phyloP scores from a whole-genome alignment of 1,140 invertebrate genomes.

The Diuraphis noxia region DNA sequence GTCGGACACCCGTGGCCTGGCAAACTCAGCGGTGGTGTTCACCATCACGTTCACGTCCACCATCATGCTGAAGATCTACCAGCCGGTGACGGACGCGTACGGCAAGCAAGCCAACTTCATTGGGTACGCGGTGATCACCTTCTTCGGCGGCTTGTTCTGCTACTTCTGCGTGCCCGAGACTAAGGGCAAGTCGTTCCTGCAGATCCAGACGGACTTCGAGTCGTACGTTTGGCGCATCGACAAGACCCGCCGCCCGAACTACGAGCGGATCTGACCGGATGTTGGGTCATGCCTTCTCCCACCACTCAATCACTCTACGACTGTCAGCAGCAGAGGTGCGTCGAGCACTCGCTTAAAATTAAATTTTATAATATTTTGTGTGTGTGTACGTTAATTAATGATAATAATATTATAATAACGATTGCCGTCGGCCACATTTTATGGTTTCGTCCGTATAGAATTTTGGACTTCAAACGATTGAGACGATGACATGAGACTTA shows the following conservation, averaged over 20 bases:
- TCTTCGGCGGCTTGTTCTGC: constrained; percentile 72
- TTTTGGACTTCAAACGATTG: neutral
- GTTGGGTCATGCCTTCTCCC: neutral
- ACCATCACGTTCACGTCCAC: constrained; percentile 60
- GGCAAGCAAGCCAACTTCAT: constrained; percentile 73
- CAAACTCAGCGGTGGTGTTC: constrained; percentile 60
- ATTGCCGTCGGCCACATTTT: neutral
- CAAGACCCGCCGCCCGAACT: neutral
- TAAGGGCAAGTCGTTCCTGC: constrained; percentile 82
- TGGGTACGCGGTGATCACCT: constrained; percentile 78
- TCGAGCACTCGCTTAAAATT: neutral
- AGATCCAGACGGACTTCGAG: constrained; percentile 74
- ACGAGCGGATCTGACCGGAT: neutral
- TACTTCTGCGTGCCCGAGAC: constrained; percentile 84
- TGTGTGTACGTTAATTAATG: neutral
- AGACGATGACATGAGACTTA: neutral
- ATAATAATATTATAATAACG: neutral
- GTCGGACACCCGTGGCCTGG: constrained; percentile 61
- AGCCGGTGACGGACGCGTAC: constrained; percentile 57
- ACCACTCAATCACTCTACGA: neutral
- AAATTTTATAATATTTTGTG: neutral
- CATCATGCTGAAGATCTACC: constrained; percentile 64
- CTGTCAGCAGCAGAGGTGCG: neutral
- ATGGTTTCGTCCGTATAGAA: neutral
- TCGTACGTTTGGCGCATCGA: constrained; percentile 63